Conservation (phyloP, 2,888 invertebrate genomes). For the Coelinius sp. region DNA sequence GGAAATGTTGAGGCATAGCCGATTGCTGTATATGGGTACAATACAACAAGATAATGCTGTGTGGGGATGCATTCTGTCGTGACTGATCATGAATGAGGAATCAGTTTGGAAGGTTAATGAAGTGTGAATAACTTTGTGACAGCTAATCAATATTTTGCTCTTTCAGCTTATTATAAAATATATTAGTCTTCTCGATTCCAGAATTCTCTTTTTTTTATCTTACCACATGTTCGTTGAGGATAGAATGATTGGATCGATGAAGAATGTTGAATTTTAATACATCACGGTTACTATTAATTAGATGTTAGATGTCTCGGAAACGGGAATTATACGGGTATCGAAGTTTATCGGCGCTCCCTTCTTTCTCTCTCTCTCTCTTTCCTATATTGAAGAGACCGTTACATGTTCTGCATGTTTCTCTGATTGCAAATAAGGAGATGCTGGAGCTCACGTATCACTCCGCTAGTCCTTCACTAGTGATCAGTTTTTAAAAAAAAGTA, state of each 20-base stretch:
- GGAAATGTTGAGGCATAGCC: too few species aligned
- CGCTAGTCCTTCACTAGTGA: conserved; percentile 1
- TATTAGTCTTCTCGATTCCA: too few species aligned
- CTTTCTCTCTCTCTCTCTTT: background rate
- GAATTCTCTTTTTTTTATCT: too few species aligned
- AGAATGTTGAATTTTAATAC: background rate
- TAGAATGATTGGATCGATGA: background rate
- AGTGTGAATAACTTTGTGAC: too few species aligned
- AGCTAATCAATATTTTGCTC: too few species aligned
- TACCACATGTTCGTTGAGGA: background rate
- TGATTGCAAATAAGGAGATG: conserved; percentile 47
- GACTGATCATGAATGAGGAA: too few species aligned
- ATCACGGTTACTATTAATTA: conserved; percentile 54
- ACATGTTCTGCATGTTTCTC: conserved; percentile 45
- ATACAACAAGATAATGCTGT: too few species aligned
- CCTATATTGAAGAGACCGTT: conserved; percentile 34
- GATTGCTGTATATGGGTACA: too few species aligned
- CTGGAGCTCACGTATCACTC: conserved; percentile 39
- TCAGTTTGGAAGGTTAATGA: too few species aligned
- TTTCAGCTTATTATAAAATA: too few species aligned
- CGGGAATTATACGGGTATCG: conserved; percentile 46
- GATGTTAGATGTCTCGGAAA: conserved; percentile 53
- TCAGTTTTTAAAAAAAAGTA: background rate
- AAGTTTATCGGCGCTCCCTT: conserved; percentile 14
- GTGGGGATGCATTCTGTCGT: too few species aligned